phyloP scores from a whole-genome alignment of 2,113 vertebrate species.

The Spea multiplicata region DNA sequence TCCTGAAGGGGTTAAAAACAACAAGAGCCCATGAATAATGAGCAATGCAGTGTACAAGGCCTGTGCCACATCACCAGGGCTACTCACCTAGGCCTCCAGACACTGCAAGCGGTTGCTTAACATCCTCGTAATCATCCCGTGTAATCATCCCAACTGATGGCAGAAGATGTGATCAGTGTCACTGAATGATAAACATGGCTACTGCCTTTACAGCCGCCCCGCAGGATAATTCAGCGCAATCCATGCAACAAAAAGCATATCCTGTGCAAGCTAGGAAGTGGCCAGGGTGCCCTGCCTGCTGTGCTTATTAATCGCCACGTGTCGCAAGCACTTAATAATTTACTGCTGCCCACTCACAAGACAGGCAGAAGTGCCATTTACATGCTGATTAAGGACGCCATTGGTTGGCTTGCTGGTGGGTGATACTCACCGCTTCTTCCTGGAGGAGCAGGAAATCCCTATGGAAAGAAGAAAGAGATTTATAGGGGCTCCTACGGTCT shows the following conservation, averaged over 20 bases:
- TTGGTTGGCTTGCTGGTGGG: background rate
- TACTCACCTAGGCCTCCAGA: constrained; percentile 60
- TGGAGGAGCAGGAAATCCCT: background rate
- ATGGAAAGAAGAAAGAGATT: background rate
- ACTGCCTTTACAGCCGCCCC: no score
- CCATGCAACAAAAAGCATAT: background rate
- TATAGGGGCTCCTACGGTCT: background rate
- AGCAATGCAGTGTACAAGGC: background rate
- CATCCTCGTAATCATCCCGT: constrained; percentile 64
- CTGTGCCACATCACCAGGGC: background rate
- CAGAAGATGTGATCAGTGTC: no score
- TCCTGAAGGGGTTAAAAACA: constrained; percentile 57
- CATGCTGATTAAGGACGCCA: no score
- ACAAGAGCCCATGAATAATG: constrained; percentile 35
- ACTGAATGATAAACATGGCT: no score
- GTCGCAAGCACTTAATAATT: no score
- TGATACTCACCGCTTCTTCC: background rate
- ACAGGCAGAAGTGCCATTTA: no score
- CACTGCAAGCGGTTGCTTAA: constrained; percentile 46
- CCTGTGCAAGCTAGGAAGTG: no score
- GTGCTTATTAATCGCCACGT: no score
- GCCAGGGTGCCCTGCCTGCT: no score
- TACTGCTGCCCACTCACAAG: no score
- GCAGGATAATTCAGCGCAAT: background rate
- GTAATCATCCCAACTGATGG: background rate